Base-by-base conservation (phyloP, 2,797 vertebrate genomes). In the Orestias chungarensis region DNA sequence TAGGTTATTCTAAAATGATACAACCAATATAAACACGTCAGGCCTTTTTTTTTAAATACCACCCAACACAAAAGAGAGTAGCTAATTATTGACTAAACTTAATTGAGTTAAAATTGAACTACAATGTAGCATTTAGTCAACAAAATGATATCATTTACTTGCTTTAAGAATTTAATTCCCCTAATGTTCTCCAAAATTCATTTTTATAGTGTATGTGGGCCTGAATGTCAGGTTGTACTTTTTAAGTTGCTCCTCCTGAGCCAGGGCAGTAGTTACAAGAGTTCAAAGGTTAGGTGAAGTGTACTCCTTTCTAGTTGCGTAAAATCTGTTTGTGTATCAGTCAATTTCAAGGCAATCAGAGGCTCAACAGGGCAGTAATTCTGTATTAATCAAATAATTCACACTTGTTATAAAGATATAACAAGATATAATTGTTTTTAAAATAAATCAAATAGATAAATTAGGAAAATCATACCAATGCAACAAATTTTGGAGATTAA, bases 241-340 rank as follows among this genome's bases (percentile, higher is more conserved):
- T 87, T 87, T 68, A 80, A 76, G 86, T 83, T 66, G 70, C 31
- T 71, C 75, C 71, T 76, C 54, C n/a, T 8, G 76, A 86, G 87
- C 92, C 92, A 72, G 82, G 91, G 92, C 92, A 82, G 88, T 40
- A 47, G 76, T 79, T 80, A 75, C 72, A 84, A 66, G 70, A 91
- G 90, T 91, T 92, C 91, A 93, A 90, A 92, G 93, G 93, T 92
- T 79, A 92, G 75, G 64, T 46, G 84, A 90, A 92, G 91, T 93
- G 90, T 73, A 69, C 76, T 42, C 83, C 88, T 93, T 91, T 91
- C 91, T 87, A 88, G 80, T 7, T 74, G 76, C 20, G 77, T 66
- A 81, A 74, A 93, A 87, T 85, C n/a, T 88, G 67, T 92, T 93
- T 92, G 91, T 90, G 89, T 88, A 90, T 93, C 87, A 85, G 85